Evolutionary conservation across 2,888 invertebrate genomes (phyloP), one percentile per base, ranked within the genome.

Genomic region (Argyresthia albistria): DNA sequence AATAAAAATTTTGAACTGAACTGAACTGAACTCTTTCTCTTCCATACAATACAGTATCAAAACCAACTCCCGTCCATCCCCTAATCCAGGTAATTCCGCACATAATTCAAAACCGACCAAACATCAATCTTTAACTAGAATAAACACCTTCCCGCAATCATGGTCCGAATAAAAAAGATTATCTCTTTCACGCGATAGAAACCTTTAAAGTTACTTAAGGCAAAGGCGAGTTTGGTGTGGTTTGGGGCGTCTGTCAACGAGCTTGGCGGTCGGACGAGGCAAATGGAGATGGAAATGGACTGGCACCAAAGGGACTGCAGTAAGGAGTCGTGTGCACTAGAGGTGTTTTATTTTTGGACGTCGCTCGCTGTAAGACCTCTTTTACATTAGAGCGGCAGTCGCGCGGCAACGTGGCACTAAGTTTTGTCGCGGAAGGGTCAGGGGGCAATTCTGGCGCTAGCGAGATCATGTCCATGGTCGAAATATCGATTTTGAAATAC

Each of bases 281-380:
- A 54, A 54, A 54, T 54, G 52, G 52, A 54, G 54, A 54, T 54
- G 52, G 54, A 54, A 54, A 54, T 52, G 52, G 51, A 52, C 52
- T 39, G 54, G 52, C 48, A 50, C 43, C 50, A 46, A 50, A 53
- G 50, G 53, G 50, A 53, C 48, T 43, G 50, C 16, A 45, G 8
- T 37, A 50, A 53, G 46, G 50, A 50, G 11, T 10, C 10, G 11
- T 25, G 10, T n/a, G 25, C 46, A 46, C 35, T 46, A 11, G 14
- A n/a, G 45, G 16, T 2, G 16, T 10, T 25, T 25, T 25, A 25
- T 25, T 25, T 25, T 25, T 25, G 25, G 25, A 25, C 25, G 6
- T 25, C 6, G 25, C 25, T 4, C 2, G 25, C 25, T 25, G 25
- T 25, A 25, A 25, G 25, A 25, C 25, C 25, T 4, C 25, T 4